Base-by-base conservation (phyloP, 2,888 invertebrate genomes). In the Hartigia nigra region DNA sequence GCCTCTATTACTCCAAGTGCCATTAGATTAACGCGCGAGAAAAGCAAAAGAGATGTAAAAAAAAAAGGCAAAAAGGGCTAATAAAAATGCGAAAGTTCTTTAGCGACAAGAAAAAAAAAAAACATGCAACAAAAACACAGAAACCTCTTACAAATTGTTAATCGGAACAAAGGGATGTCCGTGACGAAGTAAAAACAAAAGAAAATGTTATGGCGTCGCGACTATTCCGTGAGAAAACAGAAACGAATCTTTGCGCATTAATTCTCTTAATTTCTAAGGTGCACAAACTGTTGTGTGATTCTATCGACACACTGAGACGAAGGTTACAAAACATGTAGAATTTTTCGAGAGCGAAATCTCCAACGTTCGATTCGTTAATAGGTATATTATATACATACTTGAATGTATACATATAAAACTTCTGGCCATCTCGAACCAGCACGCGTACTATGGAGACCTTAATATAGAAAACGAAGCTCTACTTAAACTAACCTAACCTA, bases 361-460 rank as follows among this genome's bases (percentile, higher is more conserved):
- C 55, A 55, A 55, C 14, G 55, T 55, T 55, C 23, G 55, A 55
- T 55, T 55, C 55, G 23, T 55, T 55, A 55, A 55, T 55, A 23
- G 55, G 55, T 55, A 23, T 55, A 23, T 55, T 55, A 55, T 77
- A 77, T 69, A 69, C 37, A 39, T 76, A 76, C 32, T 70, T 76
- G 12, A 76, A 23, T 55, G 5, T 23, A 4, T 55, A 23, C 23
- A 23, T 39, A 12, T 39, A 39, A 39, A 14, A 39, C 55, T 55
- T 23, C 23, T 55, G 23, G 55, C 55, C 55, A 55, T 55, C 23
- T 23, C 55, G 23, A 23, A 5, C 9, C 23, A 55, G 23, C 23
- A 23, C 23, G 9, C 35, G 9, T 5, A 55, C 55, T 55, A 23
- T 55, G 23, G 55, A 55, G 23, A 55, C 9, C 23, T 55, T 23